Percentiles rank a stretch among this genome's conserved stretches.
Evolutionary conservation across 35 echinoderm and acorn worm species (phyloP).

Genomic region (Amphiura filiformis): DNA sequence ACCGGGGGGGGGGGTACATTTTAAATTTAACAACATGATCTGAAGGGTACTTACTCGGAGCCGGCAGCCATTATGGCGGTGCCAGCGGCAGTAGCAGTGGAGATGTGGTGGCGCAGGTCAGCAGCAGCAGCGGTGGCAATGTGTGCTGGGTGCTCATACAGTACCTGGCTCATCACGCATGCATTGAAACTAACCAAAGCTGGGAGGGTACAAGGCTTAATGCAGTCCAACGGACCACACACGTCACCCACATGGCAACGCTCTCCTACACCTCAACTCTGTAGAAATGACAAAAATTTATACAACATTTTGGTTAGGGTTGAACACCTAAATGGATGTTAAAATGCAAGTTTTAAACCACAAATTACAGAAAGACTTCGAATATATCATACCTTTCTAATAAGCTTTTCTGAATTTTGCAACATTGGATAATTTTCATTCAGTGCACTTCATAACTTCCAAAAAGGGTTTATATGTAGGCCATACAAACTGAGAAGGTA

Average conservation of each 20-base stretch:
- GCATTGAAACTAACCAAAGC: constrained; percentile 22
- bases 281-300: no score
- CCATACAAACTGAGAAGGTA: no score
- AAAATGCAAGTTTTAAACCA: no score
- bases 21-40: not conserved
- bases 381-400: no score
- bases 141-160: constrained; percentile 47
- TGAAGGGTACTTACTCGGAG: constrained; percentile 68
- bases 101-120: not conserved
- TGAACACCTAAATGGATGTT: no score
- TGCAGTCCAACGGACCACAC: constrained; percentile 37
- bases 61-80: constrained; percentile 65
- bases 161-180: constrained; percentile 68
- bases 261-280: not conserved
- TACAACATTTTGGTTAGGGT: no score
- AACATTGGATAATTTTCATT: no score
- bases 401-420: no score
- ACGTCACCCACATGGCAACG: constrained; percentile 33
- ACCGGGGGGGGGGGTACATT: not conserved
- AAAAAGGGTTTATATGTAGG: no score
- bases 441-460: no score
- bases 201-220: constrained; percentile 15
- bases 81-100: not conserved
- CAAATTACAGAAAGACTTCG: no score
- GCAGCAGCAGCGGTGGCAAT: constrained; percentile 32